phyloP scores from a whole-genome alignment of 2,888 invertebrate genomes.

The Blomia tropicalis region DNA sequence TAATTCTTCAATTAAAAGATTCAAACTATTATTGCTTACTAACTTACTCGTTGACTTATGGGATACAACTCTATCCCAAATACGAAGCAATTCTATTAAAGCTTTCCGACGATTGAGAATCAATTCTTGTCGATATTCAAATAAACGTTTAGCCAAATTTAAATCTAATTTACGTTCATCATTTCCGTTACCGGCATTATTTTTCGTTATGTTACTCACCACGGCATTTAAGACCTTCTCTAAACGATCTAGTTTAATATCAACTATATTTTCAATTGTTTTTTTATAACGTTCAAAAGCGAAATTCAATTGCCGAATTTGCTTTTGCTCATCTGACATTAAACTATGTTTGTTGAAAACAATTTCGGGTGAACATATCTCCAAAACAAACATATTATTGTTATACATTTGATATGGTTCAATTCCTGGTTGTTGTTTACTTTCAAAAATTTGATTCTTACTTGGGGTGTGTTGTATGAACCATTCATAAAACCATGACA shows the following conservation, averaged over 20 bases:
- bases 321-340: neutral
- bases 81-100: neutral
- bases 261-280: neutral
- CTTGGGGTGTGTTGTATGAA: neutral
- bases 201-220: neutral
- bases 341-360: neutral
- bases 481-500: neutral
- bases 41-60: neutral
- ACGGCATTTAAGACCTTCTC: neutral
- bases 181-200: neutral
- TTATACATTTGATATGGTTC: neutral
- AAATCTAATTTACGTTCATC: neutral
- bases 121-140: neutral
- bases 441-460: neutral
- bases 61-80: neutral
- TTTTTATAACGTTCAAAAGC: neutral
- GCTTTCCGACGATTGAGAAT: neutral
- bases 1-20: neutral
- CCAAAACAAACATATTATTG: conserved; percentile 8
- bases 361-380: neutral
- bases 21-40: neutral
- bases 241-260: neutral
- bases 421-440: neutral
- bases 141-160: neutral
- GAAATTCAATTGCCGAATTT: neutral